A percentile compares a stretch with the other conserved stretches of the same genome.
Evolutionary conservation across 2,888 invertebrate species (phyloP).

Genomic region (Tigriopus californicus): DNA sequence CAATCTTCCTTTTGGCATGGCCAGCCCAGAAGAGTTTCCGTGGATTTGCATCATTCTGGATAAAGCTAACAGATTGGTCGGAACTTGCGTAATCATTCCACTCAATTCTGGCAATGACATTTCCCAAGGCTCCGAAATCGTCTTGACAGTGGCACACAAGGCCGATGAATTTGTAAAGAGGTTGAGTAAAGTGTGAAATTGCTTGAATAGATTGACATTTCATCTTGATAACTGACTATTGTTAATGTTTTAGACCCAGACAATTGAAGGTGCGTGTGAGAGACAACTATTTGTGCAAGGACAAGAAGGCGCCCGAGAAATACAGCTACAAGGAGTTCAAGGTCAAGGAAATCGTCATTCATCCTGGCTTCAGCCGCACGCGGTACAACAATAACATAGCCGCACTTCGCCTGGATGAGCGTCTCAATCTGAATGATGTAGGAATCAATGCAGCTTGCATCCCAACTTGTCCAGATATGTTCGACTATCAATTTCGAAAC

Average conservation of each 20-base stretch:
- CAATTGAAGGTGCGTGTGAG: too few relatives aligned
- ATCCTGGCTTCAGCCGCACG: too few relatives aligned
- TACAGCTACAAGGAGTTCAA: too few relatives aligned
- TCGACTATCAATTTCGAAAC: slow-evolving; percentile 2
- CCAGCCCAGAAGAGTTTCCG: slow-evolving; percentile 14
- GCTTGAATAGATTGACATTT: too few relatives aligned
- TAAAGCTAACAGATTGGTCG: slow-evolving; percentile 3
- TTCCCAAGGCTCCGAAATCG: slow-evolving; percentile 1
- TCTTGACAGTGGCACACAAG: slow-evolving; percentile 14
- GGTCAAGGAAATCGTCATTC: too few relatives aligned
- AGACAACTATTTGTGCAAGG: too few relatives aligned
- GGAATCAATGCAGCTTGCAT: slow-evolving; percentile 12
- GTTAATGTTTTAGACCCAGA: too few relatives aligned
- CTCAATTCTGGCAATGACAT: slow-evolving; percentile 3
- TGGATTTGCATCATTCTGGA: slow-evolving; percentile 14
- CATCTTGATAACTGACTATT: too few relatives aligned
- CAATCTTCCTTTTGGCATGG: neutral
- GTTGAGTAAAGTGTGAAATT: too few relatives aligned
- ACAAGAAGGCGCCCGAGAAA: too few relatives aligned
- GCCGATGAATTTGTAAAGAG: neutral
- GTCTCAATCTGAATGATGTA: neutral
- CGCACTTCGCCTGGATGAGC: neutral
- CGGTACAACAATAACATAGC: slow-evolving; percentile 10
- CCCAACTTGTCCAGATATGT: slow-evolving; percentile 9
- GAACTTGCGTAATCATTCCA: slow-evolving; percentile 12